Percentiles rank a stretch among this genome's conserved stretches.
Conservation (phyloP, 2,797 vertebrate genomes). For the Halcyon chelicuti region DNA sequence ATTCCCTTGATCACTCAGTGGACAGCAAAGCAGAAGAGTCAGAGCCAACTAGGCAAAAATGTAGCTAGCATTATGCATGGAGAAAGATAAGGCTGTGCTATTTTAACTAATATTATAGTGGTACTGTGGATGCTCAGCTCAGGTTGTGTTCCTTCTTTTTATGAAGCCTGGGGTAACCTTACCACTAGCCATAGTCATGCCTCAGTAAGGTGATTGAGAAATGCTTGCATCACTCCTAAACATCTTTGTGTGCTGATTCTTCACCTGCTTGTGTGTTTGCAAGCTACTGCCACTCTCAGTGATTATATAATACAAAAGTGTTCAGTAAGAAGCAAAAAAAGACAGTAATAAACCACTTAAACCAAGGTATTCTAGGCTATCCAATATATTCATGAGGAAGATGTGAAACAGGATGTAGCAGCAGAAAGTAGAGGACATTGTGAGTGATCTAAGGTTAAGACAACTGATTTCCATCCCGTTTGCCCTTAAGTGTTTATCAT, state of each 20-base stretch:
- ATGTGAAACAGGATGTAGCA: neutral
- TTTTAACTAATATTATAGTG: neutral
- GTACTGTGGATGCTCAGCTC: neutral
- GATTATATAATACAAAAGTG: fast-evolving
- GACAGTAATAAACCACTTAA: neutral
- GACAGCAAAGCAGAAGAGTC: neutral
- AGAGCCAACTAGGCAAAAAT: neutral
- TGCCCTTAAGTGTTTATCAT: neutral
- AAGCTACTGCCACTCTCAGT: neutral
- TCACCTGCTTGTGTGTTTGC: neutral
- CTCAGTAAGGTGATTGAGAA: neutral
- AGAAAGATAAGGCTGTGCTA: neutral
- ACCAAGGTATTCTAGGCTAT: neutral
- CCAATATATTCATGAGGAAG: neutral
- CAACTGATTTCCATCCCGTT: neutral
- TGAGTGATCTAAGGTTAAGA: neutral
- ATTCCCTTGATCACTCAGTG: neutral
- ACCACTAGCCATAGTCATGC: neutral
- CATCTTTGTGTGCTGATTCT: neutral
- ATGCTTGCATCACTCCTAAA: fast-evolving
- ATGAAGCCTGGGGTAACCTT: neutral
- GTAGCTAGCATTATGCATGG: neutral
- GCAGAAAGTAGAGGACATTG: neutral
- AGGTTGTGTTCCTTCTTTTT: neutral
- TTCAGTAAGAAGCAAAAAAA: neutral